These are phyloP conservation scores for Copsychus sechellarum DNA, from an alignment of 2,113 vertebrate genomes.

Conservation along the genomic window DNA sequence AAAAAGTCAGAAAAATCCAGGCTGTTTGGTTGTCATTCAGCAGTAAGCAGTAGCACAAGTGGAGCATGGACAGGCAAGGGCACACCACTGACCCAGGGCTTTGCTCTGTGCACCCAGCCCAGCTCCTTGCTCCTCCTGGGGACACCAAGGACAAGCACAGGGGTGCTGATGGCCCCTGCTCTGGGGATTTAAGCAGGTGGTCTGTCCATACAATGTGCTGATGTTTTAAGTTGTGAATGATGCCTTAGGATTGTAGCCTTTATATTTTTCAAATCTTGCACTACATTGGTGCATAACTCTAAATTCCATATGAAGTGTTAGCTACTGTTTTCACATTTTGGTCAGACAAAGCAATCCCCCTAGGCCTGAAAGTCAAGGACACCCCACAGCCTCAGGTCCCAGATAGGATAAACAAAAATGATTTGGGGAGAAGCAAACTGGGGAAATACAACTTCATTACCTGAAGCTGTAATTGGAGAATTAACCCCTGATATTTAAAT, in stretches of 20 bases:
- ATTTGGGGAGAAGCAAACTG: neutral
- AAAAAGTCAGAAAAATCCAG: neutral
- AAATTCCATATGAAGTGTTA: neutral
- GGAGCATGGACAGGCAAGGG: neutral
- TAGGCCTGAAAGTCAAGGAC: neutral
- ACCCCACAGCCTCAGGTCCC: neutral
- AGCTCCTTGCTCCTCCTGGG: accelerated
- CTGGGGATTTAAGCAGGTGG: neutral
- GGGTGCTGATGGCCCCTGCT: neutral
- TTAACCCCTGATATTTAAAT: neutral
- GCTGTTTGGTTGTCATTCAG: neutral
- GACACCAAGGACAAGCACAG: neutral
- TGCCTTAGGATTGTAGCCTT: neutral
- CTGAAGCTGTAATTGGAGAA: neutral
- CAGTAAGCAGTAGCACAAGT: neutral
- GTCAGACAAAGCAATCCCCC: neutral
- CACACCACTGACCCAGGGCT: neutral
- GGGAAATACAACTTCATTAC: neutral
- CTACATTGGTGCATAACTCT: neutral
- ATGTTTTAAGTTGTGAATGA: neutral
- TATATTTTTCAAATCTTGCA: neutral
- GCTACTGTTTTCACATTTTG: neutral
- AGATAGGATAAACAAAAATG: neutral
- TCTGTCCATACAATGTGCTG: neutral
- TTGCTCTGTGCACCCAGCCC: neutral